Evolutionary conservation across 2,797 vertebrate species (phyloP), one percentile per base, ranked within the genome.

Genomic region (Aphelocoma californica): DNA sequence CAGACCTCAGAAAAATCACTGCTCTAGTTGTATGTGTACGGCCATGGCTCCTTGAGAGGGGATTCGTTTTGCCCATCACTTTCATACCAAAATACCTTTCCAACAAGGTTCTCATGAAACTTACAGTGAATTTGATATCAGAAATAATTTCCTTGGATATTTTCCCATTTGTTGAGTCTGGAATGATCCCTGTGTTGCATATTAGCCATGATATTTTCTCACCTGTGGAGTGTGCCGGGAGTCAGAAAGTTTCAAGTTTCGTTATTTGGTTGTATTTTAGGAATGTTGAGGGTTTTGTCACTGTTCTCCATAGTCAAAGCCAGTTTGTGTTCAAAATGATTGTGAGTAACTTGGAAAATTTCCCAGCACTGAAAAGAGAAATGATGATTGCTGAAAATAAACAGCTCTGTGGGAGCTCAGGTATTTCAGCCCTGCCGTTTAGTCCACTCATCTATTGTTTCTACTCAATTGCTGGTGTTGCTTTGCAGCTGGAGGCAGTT

Each of bases 381-480:
- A 70, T 58, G 3, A 64, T 77, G 38, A 58, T 86, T 91, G 48
- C 73, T 90, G 82, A 70, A 90, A 96, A 92, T 45, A 80, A 90
- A 50, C 14, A 56, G 56, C 45, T 88, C 32, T 66, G 0, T 90
- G 74, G 72, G 62, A 92, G 24, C 34, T 66, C 47, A 70, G 85
- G 51, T 91, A 20, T 94, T 97, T 90, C 66, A 88, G n/a, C 75
- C 66, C 66, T 72, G 62, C 67, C 54, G 15, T 70, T 92, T 56
- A 73, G 73, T 81, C 47, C 42, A 18, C 66, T 88, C 34, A 9
- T 47, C 38, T 42, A 0, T 74, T 79, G 66, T 88, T 91, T 79
- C 73, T 88, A 0, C 71, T 78, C 61, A 67, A 0, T 47, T 90
- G 58, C 61, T 74, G 26, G 14, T 81, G 21, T 51, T 86, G 44